phyloP scores from a whole-genome alignment of 1,140 invertebrate species.

The Scaptodrosophila lebanonensis region DNA sequence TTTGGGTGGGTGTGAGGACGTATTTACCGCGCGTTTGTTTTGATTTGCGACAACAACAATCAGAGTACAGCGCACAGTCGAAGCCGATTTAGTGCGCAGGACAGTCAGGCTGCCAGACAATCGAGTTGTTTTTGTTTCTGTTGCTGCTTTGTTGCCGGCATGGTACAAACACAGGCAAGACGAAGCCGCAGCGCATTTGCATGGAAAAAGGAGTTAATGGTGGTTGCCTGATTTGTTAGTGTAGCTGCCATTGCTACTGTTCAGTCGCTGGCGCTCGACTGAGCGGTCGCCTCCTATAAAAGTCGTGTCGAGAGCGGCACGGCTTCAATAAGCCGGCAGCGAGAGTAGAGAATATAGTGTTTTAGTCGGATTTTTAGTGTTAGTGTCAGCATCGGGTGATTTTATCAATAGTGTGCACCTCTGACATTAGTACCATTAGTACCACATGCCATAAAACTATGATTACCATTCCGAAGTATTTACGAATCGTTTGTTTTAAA shows the following conservation, averaged over 20 bases:
- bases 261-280: constrained; percentile 43
- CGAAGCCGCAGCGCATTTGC: constrained; percentile 63
- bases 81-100: constrained; percentile 44
- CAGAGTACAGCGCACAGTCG: not conserved
- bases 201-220: constrained; percentile 72
- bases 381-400: too few relatives aligned
- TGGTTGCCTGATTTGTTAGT: constrained; percentile 67
- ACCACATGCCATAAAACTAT: too few relatives aligned
- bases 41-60: constrained; percentile 16
- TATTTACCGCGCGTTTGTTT: constrained; percentile 8
- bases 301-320: constrained; percentile 39
- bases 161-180: constrained; percentile 7
- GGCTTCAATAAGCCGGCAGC: constrained; percentile 68
- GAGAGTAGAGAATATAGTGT: constrained; percentile 4
- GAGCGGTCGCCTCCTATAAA: constrained; percentile 64
- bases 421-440: too few relatives aligned
- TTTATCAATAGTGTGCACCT: too few relatives aligned
- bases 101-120: constrained; percentile 65
- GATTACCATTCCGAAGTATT: too few relatives aligned
- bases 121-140: constrained; percentile 22
- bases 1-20: constrained; percentile 17
- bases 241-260: constrained; percentile 38
- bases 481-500: too few relatives aligned
- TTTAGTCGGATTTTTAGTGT: too few relatives aligned
- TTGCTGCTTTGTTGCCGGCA: constrained; percentile 12